A percentile compares a stretch with the other conserved stretches of the same genome.
Evolutionary conservation across 2,797 vertebrate species (phyloP).

Genomic region (Lepus oiostolus): DNA sequence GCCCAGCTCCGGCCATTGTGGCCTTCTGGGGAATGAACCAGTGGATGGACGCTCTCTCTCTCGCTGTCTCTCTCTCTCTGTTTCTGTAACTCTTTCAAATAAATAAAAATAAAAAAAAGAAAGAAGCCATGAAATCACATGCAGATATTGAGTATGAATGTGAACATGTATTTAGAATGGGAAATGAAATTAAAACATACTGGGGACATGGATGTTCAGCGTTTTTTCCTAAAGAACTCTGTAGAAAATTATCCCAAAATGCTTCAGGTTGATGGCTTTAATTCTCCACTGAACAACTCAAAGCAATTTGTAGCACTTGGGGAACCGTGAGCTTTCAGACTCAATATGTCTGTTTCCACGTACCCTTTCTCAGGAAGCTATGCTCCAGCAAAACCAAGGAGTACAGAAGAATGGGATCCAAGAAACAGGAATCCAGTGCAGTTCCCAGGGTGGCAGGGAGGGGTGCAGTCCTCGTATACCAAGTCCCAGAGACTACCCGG

Average conservation of each 20-base stretch:
- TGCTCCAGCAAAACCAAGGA: neutral
- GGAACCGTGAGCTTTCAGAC: too few species aligned
- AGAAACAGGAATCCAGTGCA: neutral
- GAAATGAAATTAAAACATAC: neutral
- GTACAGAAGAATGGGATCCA: neutral
- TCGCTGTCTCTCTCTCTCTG: too few species aligned
- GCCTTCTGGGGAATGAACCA: too few species aligned
- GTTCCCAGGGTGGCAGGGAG: neutral
- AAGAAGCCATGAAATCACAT: neutral
- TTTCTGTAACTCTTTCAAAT: too few species aligned
- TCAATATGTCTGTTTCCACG: neutral
- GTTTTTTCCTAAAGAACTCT: conserved; percentile 7
- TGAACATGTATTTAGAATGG: neutral
- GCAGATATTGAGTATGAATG: neutral
- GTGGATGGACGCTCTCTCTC: too few species aligned
- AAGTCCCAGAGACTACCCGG: neutral
- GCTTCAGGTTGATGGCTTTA: neutral
- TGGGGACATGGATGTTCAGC: neutral
- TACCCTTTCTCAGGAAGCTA: neutral
- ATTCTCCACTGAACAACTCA: neutral
- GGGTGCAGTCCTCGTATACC: too few species aligned
- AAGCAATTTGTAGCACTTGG: neutral
- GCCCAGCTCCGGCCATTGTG: too few species aligned
- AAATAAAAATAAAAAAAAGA: too few species aligned
- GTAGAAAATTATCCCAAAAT: neutral